Conservation (phyloP, 2,113 vertebrate species). For the Sprattus sprattus region DNA sequence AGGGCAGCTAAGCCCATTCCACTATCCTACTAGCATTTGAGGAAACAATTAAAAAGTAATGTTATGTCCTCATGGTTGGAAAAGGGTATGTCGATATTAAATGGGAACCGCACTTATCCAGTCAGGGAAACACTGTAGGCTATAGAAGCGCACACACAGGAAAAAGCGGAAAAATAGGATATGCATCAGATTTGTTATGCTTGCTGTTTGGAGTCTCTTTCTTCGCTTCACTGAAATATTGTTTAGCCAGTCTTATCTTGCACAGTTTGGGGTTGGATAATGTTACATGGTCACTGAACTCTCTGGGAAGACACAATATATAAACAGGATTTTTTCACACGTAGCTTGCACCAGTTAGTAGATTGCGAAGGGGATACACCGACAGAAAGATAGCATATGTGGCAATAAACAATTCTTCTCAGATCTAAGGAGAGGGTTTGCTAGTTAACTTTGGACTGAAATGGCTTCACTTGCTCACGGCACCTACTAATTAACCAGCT, state of each 20-base stretch:
- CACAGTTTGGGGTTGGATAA: background rate
- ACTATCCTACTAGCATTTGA: background rate
- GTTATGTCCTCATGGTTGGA: background rate
- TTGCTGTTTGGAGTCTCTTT: conserved; percentile 8
- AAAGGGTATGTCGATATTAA: background rate
- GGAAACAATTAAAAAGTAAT: background rate
- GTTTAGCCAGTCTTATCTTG: background rate
- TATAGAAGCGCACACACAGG: background rate
- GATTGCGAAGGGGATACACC: background rate
- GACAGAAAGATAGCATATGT: background rate
- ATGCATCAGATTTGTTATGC: background rate
- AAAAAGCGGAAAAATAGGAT: background rate
- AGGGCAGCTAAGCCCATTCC: background rate
- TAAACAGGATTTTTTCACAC: background rate
- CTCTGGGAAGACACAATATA: background rate
- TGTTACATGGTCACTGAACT: background rate
- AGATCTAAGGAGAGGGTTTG: background rate
- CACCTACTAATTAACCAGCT: background rate
- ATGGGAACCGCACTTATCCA: background rate
- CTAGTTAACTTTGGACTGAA: background rate
- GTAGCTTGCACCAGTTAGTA: background rate
- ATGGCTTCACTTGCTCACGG: background rate
- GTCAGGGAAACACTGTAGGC: background rate
- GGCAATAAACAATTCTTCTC: background rate
- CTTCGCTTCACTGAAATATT: background rate